Conservation (phyloP, 2,113 vertebrate species). For the Tamias sibiricus region DNA sequence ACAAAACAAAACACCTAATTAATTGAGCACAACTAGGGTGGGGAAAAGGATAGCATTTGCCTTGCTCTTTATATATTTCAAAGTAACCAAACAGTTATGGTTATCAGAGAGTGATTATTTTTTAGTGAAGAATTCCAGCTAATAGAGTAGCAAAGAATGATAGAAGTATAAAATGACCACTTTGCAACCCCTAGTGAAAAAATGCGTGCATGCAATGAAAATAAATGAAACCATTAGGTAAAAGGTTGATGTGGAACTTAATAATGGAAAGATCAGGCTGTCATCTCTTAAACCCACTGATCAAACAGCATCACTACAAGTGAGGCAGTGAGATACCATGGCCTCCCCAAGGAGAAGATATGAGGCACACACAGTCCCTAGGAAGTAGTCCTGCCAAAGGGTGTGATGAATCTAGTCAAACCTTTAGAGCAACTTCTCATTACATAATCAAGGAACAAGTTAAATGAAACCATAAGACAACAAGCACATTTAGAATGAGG, state of each 20-base stretch:
- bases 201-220: neutral
- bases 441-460: neutral
- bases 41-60: neutral
- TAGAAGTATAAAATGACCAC: conserved; percentile 39
- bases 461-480: neutral
- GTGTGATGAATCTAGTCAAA: neutral
- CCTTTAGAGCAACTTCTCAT: neutral
- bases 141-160: conserved; percentile 12
- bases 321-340: neutral
- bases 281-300: neutral
- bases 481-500: neutral
- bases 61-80: neutral
- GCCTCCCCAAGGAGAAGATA: neutral
- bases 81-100: neutral
- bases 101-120: neutral
- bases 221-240: neutral
- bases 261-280: neutral
- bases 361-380: neutral
- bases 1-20: neutral
- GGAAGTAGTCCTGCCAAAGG: neutral
- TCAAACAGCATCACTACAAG: neutral
- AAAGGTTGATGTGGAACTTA: neutral
- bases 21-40: neutral
- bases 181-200: conserved; percentile 27
- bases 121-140: conserved; percentile 31